Conservation (phyloP, 2,797 vertebrate genomes). For the Anguilla megastoma region DNA sequence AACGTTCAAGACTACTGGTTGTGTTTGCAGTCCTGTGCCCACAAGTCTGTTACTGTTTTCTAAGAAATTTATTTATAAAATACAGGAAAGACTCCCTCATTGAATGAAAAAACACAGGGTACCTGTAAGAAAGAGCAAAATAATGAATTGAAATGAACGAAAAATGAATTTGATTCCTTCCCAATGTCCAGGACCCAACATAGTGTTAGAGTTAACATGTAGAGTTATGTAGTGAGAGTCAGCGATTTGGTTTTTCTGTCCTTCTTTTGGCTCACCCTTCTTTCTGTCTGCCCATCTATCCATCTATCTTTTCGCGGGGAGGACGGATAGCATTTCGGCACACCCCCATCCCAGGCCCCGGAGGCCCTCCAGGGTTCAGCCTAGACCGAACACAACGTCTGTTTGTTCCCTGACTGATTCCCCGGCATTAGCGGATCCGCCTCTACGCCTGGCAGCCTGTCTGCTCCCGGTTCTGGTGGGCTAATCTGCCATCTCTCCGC, state of each 20-base stretch:
- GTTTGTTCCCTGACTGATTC: slow-evolving; percentile 8
- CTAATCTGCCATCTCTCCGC: background rate
- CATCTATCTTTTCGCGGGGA: background rate
- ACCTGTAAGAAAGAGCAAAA: background rate
- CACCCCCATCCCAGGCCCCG: background rate
- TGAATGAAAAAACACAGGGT: background rate
- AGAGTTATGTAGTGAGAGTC: background rate
- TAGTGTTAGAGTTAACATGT: background rate
- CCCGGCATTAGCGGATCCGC: background rate
- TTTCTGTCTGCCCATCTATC: background rate
- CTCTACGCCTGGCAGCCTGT: background rate
- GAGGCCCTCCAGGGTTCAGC: background rate
- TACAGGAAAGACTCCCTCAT: background rate
- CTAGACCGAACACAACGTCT: background rate
- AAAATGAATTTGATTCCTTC: background rate
- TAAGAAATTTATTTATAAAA: background rate
- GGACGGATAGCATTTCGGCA: background rate
- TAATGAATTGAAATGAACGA: too few species aligned
- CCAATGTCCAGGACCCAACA: background rate
- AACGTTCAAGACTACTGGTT: background rate
- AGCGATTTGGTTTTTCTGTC: background rate
- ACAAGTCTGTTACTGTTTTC: background rate
- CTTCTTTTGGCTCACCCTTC: background rate
- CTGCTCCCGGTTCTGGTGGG: background rate
- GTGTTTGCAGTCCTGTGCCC: background rate